Percentiles rank a stretch among this genome's conserved stretches.
Conservation (phyloP, 2,888 invertebrate species). For the Atherix ibis region DNA sequence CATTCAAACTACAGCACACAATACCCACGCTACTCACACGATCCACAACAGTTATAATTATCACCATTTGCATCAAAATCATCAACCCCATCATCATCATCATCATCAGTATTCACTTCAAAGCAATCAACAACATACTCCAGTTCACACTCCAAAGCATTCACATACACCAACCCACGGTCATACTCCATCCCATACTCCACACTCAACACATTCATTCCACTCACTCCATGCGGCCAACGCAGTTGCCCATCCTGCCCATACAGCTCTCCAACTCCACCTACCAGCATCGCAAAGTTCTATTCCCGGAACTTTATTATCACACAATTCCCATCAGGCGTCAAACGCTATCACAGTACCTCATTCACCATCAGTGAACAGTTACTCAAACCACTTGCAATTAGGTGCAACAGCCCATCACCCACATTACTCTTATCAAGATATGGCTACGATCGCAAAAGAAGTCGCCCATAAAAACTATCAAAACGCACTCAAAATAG, state of each 20-base stretch:
- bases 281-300: conserved; percentile 9
- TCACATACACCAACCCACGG: conserved; percentile 1
- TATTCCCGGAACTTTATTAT: conserved; percentile 7
- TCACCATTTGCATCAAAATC: too few species aligned
- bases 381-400: conserved; percentile 8
- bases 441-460: conserved; percentile 55
- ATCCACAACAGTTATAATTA: too few species aligned
- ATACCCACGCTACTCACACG: too few species aligned
- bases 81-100: conserved; percentile 2
- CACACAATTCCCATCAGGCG: conserved; percentile 5
- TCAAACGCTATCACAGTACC: conserved; percentile 14
- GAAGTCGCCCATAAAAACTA: conserved; percentile 73
- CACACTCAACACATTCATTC: conserved; percentile 2
- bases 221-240: conserved; percentile 5
- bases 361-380: conserved; percentile 11
- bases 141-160: too few species aligned
- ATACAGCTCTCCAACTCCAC: too few species aligned
- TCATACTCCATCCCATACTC: not conserved
- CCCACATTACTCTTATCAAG: conserved; percentile 28
- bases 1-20: too few species aligned
- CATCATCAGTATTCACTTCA: too few species aligned
- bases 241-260: conserved; percentile 5
- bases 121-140: too few species aligned
- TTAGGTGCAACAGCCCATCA: conserved; percentile 14
- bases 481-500: conserved; percentile 54